Evolutionary conservation across 2,113 vertebrate genomes (phyloP).

Genomic region (Odontophorus gujanensis): DNA sequence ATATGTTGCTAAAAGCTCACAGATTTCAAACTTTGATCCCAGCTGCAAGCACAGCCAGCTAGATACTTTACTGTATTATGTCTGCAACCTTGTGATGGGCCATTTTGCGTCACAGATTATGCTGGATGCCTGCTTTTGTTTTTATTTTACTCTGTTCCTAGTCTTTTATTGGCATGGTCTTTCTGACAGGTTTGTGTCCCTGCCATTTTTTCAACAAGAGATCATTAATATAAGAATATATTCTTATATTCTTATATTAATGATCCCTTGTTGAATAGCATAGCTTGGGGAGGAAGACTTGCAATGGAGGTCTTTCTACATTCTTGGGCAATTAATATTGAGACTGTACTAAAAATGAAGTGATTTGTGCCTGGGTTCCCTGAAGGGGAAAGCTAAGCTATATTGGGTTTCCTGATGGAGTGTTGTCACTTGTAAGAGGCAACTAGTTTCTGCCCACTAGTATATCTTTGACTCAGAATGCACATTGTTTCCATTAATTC

Average conservation of each 20-base stretch:
- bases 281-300: not conserved
- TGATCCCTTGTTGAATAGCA: no score
- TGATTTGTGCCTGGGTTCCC: not conserved
- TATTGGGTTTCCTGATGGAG: not conserved
- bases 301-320: not conserved
- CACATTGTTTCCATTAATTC: not conserved
- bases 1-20: constrained; percentile 1
- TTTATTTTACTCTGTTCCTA: not conserved
- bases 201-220: not conserved
- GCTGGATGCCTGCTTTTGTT: not conserved
- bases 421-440: not conserved
- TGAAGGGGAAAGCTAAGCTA: not conserved
- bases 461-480: not conserved
- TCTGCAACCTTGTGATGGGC: not conserved
- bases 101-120: not conserved
- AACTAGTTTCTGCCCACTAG: not conserved
- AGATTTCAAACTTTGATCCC: not conserved
- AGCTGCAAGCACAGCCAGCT: not conserved
- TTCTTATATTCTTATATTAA: no score
- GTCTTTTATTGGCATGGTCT: not conserved
- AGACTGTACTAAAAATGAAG: not conserved
- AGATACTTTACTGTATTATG: not conserved
- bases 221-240: not conserved
- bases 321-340: not conserved
- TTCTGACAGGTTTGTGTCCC: not conserved